phyloP scores from a whole-genome alignment of 2,888 invertebrate genomes.

The Acanthosepion esculentum region DNA sequence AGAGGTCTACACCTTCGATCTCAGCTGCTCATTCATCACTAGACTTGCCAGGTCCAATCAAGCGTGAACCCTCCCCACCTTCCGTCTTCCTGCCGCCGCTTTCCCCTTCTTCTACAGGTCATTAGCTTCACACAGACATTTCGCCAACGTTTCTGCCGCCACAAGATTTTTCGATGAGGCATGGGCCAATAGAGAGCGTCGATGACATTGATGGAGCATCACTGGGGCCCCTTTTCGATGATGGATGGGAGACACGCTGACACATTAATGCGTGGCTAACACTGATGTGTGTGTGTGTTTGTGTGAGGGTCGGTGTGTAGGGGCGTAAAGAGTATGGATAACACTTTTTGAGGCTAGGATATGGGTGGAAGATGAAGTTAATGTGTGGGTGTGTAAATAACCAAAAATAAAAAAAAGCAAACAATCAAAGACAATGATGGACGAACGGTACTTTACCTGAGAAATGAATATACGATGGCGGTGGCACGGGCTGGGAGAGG shows the following conservation, averaged over 20 bases:
- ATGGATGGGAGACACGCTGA: conserved; percentile 15
- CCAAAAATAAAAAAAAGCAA: too few species aligned
- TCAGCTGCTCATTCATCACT: background rate
- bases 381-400: too few species aligned
- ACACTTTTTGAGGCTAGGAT: too few species aligned
- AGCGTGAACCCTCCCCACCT: background rate
- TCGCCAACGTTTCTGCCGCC: background rate
- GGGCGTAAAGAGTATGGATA: too few species aligned
- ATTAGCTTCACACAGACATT: background rate
- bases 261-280: background rate
- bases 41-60: conserved; percentile 33
- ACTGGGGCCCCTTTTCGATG: background rate
- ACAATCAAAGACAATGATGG: too few species aligned
- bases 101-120: background rate
- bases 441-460: too few species aligned
- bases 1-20: conserved; percentile 1
- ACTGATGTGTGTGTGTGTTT: background rate
- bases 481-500: too few species aligned
- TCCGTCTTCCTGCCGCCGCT: background rate
- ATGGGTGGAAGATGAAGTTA: too few species aligned
- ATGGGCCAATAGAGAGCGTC: conserved; percentile 11
- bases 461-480: too few species aligned
- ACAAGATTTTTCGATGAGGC: background rate
- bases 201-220: background rate
- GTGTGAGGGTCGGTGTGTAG: background rate